These are phyloP conservation scores for Nematolebias whitei DNA, from an alignment of 2,113 vertebrate genomes.

Conservation along the genomic window DNA sequence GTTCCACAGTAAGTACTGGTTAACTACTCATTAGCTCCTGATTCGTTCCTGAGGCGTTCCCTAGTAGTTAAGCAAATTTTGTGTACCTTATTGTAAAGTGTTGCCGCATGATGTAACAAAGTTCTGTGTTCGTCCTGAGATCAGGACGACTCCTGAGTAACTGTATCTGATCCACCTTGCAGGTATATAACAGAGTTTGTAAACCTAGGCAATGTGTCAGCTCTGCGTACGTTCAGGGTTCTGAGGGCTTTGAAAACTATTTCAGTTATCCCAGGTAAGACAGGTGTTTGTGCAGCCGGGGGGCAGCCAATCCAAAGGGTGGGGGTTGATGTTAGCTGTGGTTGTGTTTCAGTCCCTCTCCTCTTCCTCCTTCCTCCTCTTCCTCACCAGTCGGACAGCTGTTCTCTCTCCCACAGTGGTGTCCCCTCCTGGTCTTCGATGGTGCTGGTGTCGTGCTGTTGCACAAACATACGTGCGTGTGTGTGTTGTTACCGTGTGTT, in stretches of 20 bases:
- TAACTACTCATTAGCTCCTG: no score
- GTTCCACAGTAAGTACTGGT: no score
- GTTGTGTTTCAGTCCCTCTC: conserved; percentile 68
- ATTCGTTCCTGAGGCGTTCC: no score
- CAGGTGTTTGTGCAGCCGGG: conserved; percentile 72
- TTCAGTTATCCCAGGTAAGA: conserved; percentile 99
- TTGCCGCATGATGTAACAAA: no score
- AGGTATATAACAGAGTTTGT: conserved; percentile 99
- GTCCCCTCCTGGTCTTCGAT: conserved; percentile 82
- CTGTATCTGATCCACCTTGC: conserved; percentile 88
- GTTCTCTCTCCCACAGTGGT: conserved; percentile 75
- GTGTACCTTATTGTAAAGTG: no score
- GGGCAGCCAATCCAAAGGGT: conserved; percentile 62
- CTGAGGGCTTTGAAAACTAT: conserved; percentile 99
- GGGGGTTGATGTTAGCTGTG: conserved; percentile 92
- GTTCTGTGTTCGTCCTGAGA: conserved; percentile 46
- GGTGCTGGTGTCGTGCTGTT: conserved; percentile 82
- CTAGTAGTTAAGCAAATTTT: no score
- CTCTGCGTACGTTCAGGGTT: conserved; percentile 98
- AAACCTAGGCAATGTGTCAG: conserved; percentile 99
- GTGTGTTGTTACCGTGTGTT: conserved; percentile 76
- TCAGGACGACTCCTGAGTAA: conserved; percentile 67
- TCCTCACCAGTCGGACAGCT: conserved; percentile 81
- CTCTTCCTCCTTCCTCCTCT: conserved; percentile 59
- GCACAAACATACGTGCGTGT: conserved; percentile 84